Base-by-base conservation (phyloP, 2,888 invertebrate species). In the Crioceris asparagi region DNA sequence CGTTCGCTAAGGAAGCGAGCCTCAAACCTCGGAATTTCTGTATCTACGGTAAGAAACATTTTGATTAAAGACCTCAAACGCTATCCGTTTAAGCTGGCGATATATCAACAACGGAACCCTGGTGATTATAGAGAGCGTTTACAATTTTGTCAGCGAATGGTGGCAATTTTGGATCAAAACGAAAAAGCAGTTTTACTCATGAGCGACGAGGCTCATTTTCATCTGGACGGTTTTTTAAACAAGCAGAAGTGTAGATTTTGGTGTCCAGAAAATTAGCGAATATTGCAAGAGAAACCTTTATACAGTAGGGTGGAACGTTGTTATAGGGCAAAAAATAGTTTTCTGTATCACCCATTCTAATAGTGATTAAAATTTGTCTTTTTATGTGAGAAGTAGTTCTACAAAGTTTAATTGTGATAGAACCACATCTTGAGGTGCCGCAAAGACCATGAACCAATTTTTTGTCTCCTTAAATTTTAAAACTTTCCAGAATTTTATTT, bases 311-410 rank as follows among this genome's bases (percentile, higher is more conserved):
- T 12, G 12, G 10, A 29, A 29, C n/a, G 12, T 29, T 29, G 29
- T 29, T 29, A 29, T 29, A 6, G 10, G n/a, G n/a, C 29, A 29
- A 21, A 21, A 21, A 21, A 21, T 21, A 21, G 21, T 21, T 21
- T 21, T 21, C 6, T 21, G 21, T 10, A 21, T 21, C 10, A 21
- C 21, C 21, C 21, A 21, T 21, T 21, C 21, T 21, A 21, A 21
- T 21, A 21, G 21, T 21, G 21, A 21, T 21, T 21, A 6, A 21
- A 21, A 10, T 21, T 21, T 21, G 6, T 21, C 21, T 6, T 21
- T 21, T 21, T 21, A 21, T 21, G 21, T 21, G 10, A 21, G 21
- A 21, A 21, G 10, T 21, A 7, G 7, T 21, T 21, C 7, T 21
- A 21, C 6, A 10, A 21, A 21, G 21, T 21, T 21, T 21, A 7